Base-by-base conservation (phyloP, 1,140 invertebrate genomes). In the Diabrotica virgifera region DNA sequence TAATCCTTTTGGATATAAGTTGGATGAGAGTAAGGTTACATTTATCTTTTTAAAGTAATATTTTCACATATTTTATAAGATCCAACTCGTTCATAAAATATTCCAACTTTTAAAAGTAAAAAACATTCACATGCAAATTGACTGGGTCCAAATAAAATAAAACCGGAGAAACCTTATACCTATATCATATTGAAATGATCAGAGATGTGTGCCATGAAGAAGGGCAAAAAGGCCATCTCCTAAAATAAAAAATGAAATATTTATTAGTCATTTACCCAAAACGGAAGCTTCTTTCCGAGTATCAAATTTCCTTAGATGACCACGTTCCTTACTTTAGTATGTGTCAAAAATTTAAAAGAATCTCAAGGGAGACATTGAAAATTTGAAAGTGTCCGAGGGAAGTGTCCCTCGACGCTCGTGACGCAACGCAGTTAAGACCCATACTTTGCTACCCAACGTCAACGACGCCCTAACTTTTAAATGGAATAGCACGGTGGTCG, bases 271-370 rank as follows among this genome's bases (percentile, higher is more conserved):
- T 10, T 12, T 36, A 9, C 60, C 52, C 52, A 35, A 52, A 52
- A 61, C 35, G n/a, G 59, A 50, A 37, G 13, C 46, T 58, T 13
- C 12, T 62, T 36, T 12, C 24, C 24, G 69, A 62, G 67, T 77
- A 78, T 79, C 77, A 70, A 68, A 68, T 77, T 77, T 71, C 74
- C 36, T 46, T 8, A 59, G 71, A 77, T 79, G 77, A 79, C 77
- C 77, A 76, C 76, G 73, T 74, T 79, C 70, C 68, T 67, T 73
- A 74, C 73, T 77, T 78, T 79, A 79, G 69, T 76, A 79, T 77
- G 77, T 79, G 77, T 79, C 77, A 79, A 79, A 79, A 78, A 79
- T 78, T 79, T 78, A 76, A 78, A 77, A 73, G 77, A 74, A 75
- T 76, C 77, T 74, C 77, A 65, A 51, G 64, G 77, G 77, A 75